phyloP scores from a whole-genome alignment of 2,797 vertebrate genomes.

The Sciurus vulgaris region DNA sequence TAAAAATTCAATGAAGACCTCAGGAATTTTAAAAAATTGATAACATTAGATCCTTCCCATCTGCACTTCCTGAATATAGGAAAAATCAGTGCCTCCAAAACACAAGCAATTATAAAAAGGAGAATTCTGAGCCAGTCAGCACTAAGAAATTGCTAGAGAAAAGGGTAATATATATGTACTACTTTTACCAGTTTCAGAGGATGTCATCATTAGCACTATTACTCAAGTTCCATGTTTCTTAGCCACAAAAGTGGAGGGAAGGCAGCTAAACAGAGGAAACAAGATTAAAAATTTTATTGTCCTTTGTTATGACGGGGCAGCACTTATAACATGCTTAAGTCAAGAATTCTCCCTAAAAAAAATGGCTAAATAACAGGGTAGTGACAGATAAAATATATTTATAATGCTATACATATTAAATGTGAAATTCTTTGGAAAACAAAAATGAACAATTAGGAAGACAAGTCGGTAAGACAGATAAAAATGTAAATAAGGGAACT shows the following conservation, averaged over 20 bases:
- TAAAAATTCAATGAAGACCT: neutral
- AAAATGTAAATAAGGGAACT: neutral
- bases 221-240: neutral
- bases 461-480: neutral
- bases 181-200: neutral
- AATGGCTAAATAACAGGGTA: neutral
- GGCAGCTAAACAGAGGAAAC: neutral
- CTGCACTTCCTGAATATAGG: neutral
- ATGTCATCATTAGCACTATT: neutral
- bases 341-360: neutral
- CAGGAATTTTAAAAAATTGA: neutral
- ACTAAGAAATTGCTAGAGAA: neutral
- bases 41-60: neutral
- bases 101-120: neutral
- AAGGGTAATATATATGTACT: neutral
- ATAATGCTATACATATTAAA: neutral
- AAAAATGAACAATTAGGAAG: neutral
- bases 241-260: neutral
- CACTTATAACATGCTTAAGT: neutral
- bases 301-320: neutral
- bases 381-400: neutral
- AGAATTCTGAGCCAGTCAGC: neutral
- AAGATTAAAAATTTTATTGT: neutral
- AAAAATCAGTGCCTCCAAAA: neutral
- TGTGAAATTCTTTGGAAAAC: neutral